Evolutionary conservation across 1,140 invertebrate genomes (phyloP).

Genomic region (Olivierus martensii): DNA sequence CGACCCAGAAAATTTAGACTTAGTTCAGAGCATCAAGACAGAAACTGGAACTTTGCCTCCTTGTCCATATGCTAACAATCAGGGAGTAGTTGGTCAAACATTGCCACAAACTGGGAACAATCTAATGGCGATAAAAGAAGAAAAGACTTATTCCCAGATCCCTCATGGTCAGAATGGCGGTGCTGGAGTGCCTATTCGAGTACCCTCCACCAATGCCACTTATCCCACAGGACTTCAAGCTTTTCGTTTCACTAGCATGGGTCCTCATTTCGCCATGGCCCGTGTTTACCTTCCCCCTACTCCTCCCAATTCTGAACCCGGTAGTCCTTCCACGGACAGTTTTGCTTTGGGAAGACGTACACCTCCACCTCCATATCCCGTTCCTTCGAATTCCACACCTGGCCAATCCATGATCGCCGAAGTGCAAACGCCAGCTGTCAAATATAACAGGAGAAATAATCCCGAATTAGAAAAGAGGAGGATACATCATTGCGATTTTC

Average conservation of each 20-base stretch:
- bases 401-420: neutral
- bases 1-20: no score
- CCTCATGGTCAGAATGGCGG: neutral
- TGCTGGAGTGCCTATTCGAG: no score
- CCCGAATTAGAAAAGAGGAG: conserved; percentile 87
- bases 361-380: conserved; percentile 16
- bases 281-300: conserved; percentile 44
- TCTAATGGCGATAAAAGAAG: no score
- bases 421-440: neutral
- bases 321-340: conserved; percentile 23
- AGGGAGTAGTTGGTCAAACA: no score
- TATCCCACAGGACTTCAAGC: neutral
- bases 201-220: neutral
- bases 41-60: no score
- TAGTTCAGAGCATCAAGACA: no score
- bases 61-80: neutral
- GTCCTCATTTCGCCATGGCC: no score
- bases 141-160: no score
- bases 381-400: neutral
- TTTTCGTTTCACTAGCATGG: no score
- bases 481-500: conserved; percentile 90
- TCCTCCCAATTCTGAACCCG: conserved; percentile 66
- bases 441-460: conserved; percentile 80
- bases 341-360: conserved; percentile 3
- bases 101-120: no score